Percentiles rank a stretch among this genome's conserved stretches.
Conservation (phyloP, 1,140 invertebrate genomes). For the Zaprionus capensis region DNA sequence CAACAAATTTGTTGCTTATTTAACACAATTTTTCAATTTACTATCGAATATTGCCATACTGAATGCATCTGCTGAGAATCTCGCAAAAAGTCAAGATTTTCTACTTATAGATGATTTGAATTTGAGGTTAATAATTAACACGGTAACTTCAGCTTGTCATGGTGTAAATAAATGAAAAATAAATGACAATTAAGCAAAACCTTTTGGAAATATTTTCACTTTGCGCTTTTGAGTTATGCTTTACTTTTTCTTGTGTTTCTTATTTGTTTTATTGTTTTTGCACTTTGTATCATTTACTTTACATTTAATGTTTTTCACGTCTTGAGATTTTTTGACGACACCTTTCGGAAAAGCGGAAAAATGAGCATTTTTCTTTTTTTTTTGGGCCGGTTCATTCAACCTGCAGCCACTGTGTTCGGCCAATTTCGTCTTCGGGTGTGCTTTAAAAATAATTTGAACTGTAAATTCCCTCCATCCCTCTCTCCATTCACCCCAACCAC, state of each 20-base stretch:
- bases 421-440: conserved; percentile 41
- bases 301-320: conserved; percentile 6
- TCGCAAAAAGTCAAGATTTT: not conserved
- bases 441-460: conserved; percentile 65
- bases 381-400: conserved; percentile 58
- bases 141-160: no score
- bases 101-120: no score
- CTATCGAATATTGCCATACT: conserved; percentile 2
- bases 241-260: conserved; percentile 4
- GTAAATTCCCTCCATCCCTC: not conserved
- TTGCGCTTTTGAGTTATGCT: not conserved
- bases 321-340: conserved; percentile 14
- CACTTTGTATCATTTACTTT: conserved; percentile 1
- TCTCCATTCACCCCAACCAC: not conserved
- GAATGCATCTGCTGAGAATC: conserved; percentile 14
- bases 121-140: no score
- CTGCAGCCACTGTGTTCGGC: conserved; percentile 24
- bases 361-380: conserved; percentile 31
- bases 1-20: conserved; percentile 36
- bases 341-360: conserved; percentile 17
- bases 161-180: no score
- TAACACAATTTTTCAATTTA: conserved; percentile 34
- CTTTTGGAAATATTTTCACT: not conserved
- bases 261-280: not conserved
- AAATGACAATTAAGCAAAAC: no score